Evolutionary conservation across 2,888 invertebrate species (phyloP).

Genomic region (Candidula unifasciata): DNA sequence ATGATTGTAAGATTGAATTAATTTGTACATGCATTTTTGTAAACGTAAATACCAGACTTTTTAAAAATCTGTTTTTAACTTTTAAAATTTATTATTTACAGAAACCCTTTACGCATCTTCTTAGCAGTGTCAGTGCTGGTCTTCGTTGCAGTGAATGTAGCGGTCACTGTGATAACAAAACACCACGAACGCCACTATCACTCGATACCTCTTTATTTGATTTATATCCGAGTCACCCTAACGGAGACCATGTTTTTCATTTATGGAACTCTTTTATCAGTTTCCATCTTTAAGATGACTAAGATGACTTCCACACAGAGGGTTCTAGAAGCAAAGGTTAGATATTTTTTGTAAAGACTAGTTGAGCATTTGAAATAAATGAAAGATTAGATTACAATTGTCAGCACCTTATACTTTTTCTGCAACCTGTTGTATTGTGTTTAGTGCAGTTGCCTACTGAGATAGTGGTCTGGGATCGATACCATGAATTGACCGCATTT

Average conservation of each 20-base stretch:
- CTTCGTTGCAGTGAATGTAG: slow-evolving; percentile 72
- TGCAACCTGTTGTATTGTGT: neutral
- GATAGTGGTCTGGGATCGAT: too few species aligned
- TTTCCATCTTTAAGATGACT: slow-evolving; percentile 74
- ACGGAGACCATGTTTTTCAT: slow-evolving; percentile 75
- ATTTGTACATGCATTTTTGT: too few species aligned
- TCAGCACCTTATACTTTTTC: neutral
- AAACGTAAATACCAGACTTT: neutral
- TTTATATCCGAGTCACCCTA: slow-evolving; percentile 72
- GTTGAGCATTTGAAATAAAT: neutral
- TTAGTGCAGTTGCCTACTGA: too few species aligned
- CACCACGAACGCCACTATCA: slow-evolving; percentile 57
- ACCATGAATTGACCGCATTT: too few species aligned
- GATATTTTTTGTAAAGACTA: neutral
- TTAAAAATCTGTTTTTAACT: neutral
- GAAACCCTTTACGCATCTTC: slow-evolving; percentile 59
- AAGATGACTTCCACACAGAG: slow-evolving; percentile 72
- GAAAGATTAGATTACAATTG: neutral
- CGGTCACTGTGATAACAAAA: slow-evolving; percentile 69
- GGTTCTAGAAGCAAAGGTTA: slow-evolving; percentile 76
- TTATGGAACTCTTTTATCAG: slow-evolving; percentile 68
- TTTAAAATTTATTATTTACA: slow-evolving; percentile 14
- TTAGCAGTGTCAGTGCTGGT: slow-evolving; percentile 65
- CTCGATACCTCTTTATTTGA: slow-evolving; percentile 63
- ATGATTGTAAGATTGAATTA: too few species aligned